Evolutionary conservation across 2,797 vertebrate species (phyloP).

Genomic region (Odontamblyopus rebecca): DNA sequence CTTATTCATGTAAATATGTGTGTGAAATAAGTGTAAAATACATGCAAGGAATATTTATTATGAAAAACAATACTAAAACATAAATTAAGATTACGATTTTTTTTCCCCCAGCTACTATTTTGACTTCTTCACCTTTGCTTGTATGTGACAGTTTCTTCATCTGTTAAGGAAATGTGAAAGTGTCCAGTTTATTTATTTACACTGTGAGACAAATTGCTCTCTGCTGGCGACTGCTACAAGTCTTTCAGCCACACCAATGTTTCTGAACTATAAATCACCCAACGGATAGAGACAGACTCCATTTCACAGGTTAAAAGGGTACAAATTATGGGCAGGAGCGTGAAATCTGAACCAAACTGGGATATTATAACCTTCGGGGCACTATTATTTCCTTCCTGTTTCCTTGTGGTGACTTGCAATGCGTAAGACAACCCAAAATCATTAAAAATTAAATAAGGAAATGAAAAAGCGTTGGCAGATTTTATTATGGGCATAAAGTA

Average conservation of each 20-base stretch:
- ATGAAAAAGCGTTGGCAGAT: conserved; percentile 25
- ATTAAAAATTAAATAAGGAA: conserved; percentile 38
- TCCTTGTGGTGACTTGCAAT: conserved; percentile 11
- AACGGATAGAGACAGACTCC: conserved; percentile 52
- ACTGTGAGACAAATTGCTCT: conserved; percentile 55
- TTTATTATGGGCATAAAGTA: conserved; percentile 10
- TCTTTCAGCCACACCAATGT: conserved; percentile 42
- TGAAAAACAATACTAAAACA: neutral
- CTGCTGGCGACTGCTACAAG: conserved; percentile 40
- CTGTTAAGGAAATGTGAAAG: conserved; percentile 43
- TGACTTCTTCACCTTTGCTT: neutral
- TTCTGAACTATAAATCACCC: conserved; percentile 53
- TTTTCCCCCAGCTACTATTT: neutral
- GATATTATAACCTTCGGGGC: conserved; percentile 20
- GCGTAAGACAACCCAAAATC: conserved; percentile 25
- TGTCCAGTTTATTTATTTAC: conserved; percentile 66
- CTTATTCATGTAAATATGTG: too few species aligned
- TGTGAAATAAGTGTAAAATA: too few species aligned
- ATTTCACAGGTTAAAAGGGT: conserved; percentile 58
- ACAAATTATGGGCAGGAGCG: conserved; percentile 53
- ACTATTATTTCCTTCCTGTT: conserved; percentile 32
- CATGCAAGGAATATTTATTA: too few species aligned
- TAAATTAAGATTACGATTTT: neutral
- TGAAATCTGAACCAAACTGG: conserved; percentile 39
- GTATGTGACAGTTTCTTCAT: conserved; percentile 20